Conservation (phyloP, 2,797 vertebrate species). For the Apogon hyalosoma region DNA sequence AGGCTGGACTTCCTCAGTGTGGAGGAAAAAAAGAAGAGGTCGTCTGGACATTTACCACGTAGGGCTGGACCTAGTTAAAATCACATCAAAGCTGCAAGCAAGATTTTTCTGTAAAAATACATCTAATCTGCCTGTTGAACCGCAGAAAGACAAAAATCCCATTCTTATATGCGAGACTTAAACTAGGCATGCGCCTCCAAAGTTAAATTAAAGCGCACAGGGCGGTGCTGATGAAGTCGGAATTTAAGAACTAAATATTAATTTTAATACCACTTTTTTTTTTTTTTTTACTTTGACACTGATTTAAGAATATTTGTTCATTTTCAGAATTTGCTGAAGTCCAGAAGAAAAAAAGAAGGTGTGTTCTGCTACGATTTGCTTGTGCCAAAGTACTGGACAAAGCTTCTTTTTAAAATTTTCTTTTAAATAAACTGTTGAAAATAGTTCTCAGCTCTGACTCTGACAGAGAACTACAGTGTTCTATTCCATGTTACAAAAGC, state of each 20-base stretch:
- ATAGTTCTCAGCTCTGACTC: too few relatives aligned
- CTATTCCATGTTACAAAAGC: slow-evolving; percentile 1
- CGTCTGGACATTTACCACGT: slow-evolving; percentile 70
- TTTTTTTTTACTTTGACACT: too few relatives aligned
- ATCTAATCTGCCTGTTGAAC: slow-evolving; percentile 24
- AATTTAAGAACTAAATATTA: neutral
- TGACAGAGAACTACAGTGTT: neutral
- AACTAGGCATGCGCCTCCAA: neutral
- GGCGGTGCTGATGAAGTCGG: neutral
- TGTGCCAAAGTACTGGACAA: neutral
- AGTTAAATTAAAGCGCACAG: neutral
- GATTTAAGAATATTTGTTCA: too few relatives aligned
- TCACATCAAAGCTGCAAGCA: slow-evolving; percentile 47
- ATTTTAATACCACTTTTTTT: too few relatives aligned
- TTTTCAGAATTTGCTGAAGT: too few relatives aligned
- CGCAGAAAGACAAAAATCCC: neutral
- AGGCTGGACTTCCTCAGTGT: slow-evolving; percentile 72
- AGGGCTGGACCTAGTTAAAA: slow-evolving; percentile 59
- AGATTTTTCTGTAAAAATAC: slow-evolving; percentile 32
- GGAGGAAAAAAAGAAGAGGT: slow-evolving; percentile 40
- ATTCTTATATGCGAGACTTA: neutral
- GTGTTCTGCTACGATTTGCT: slow-evolving; percentile 4
- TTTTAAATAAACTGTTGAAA: slow-evolving; percentile 11
- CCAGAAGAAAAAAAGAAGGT: too few relatives aligned
- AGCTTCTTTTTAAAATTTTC: neutral